A percentile compares a stretch with the other conserved stretches of the same genome.
phyloP scores from a whole-genome alignment of 2,888 invertebrate genomes.

The Acrobasis suavella region DNA sequence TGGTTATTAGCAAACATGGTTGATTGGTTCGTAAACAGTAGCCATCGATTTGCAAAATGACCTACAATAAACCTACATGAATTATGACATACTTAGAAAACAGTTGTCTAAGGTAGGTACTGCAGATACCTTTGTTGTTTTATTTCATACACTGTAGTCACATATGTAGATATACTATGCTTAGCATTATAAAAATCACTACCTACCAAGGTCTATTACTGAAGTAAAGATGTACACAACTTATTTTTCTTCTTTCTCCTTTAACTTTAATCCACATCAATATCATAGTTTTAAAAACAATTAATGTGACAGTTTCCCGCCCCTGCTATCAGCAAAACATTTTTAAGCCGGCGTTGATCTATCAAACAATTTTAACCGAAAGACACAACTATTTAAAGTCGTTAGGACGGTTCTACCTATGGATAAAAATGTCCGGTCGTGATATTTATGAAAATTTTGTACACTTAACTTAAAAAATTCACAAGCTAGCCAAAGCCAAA shows the following conservation, averaged over 20 bases:
- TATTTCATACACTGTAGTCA: not conserved
- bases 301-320: constrained; percentile 3
- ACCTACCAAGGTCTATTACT: too few species aligned
- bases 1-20: constrained; percentile 2
- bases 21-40: not conserved
- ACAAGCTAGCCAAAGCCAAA: too few species aligned
- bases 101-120: not conserved
- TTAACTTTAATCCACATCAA: not conserved
- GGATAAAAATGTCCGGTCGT: too few species aligned
- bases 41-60: not conserved
- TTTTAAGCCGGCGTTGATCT: not conserved
- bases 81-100: constrained; percentile 1
- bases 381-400: too few species aligned
- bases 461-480: too few species aligned
- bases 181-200: too few species aligned
- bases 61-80: not conserved
- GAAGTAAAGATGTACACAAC: too few species aligned
- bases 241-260: not conserved
- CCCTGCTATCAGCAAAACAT: not conserved
- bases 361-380: not conserved
- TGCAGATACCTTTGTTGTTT: not conserved
- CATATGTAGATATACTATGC: too few species aligned
- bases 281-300: not conserved
- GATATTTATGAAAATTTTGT: too few species aligned
- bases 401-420: too few species aligned